Conservation (phyloP, 2,797 vertebrate genomes). For the Eupleurogrammus muticus region DNA sequence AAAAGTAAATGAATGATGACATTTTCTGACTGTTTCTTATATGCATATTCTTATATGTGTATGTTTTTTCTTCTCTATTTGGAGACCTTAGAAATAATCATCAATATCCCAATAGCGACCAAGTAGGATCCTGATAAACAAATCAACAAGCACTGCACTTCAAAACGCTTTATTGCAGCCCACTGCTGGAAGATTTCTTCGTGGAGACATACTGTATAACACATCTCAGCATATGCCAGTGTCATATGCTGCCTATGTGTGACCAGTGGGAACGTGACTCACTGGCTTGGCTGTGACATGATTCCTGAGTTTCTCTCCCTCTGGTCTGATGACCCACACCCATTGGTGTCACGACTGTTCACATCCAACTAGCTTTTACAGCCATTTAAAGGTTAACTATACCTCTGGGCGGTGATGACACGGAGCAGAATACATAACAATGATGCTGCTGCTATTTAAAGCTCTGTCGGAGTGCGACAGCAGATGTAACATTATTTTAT, state of each 20-base stretch:
- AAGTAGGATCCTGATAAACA: background rate
- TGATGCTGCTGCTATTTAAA: slow-evolving; percentile 47
- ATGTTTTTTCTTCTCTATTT: no score
- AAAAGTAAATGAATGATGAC: no score
- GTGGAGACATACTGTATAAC: slow-evolving; percentile 29
- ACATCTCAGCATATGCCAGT: slow-evolving; percentile 51
- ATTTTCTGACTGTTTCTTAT: no score
- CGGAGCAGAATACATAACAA: slow-evolving; percentile 51
- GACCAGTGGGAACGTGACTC: slow-evolving; percentile 61
- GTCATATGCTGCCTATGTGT: slow-evolving; percentile 49
- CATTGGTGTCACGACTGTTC: slow-evolving; percentile 58
- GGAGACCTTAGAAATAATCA: no score
- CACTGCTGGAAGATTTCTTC: slow-evolving; percentile 26
- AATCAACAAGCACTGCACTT: slow-evolving; percentile 27
- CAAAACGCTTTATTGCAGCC: slow-evolving; percentile 18
- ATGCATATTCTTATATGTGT: no score
- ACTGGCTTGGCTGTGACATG: slow-evolving; percentile 54
- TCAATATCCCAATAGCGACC: no score
- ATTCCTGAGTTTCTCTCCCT: slow-evolving; percentile 46
- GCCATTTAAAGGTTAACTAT: slow-evolving; percentile 65
- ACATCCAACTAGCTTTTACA: slow-evolving; percentile 56
- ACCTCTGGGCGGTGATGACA: slow-evolving; percentile 51
- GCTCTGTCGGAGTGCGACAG: slow-evolving; percentile 11
- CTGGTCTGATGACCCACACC: slow-evolving; percentile 27
- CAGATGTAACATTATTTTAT: slow-evolving; percentile 16